Conservation (phyloP, 2,113 vertebrate genomes). For the Dicaeum eximium region DNA sequence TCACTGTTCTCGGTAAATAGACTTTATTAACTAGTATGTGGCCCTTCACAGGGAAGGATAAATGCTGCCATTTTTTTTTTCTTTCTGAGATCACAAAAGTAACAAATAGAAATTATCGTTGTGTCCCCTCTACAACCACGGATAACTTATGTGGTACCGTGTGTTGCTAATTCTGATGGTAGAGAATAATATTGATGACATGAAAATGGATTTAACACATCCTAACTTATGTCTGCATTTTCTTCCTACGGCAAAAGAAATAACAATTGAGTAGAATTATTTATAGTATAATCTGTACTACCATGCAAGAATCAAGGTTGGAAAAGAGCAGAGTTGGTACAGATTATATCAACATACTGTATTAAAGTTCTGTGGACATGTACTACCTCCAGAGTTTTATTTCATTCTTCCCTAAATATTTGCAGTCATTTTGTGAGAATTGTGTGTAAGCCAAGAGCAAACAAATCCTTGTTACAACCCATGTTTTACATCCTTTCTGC, state of each 20-base stretch:
- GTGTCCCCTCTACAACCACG: background rate
- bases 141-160: background rate
- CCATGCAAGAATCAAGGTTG: background rate
- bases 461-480: background rate
- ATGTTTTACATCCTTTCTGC: background rate
- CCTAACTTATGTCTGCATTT: background rate
- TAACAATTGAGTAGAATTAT: background rate
- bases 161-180: background rate
- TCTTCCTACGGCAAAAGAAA: background rate
- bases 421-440: background rate
- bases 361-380: background rate
- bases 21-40: background rate
- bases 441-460: background rate
- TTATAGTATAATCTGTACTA: background rate
- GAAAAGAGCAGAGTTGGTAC: background rate
- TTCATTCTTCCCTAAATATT: background rate
- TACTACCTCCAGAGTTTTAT: background rate
- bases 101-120: background rate
- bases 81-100: background rate
- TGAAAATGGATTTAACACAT: background rate
- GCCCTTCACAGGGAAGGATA: background rate
- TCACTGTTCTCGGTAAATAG: background rate
- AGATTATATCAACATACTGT: background rate
- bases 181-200: background rate
- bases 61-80: background rate